Conservation (phyloP, 2,888 invertebrate species). For the Noctua comes region DNA sequence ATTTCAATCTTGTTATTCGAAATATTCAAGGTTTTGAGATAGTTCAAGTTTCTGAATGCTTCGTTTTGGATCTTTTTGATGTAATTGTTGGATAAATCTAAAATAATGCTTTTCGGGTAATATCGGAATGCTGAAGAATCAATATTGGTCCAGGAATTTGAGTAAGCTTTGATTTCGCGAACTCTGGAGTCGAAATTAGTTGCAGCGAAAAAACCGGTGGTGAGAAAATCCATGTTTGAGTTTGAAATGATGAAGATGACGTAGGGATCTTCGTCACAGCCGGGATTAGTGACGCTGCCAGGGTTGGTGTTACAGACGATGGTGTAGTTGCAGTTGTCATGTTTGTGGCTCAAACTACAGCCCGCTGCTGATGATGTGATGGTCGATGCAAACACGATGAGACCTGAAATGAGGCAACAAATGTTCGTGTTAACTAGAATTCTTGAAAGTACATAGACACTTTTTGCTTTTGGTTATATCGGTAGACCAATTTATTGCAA, state of each 20-base stretch:
- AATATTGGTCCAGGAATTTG: conserved; percentile 76
- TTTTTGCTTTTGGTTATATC: too few relatives aligned
- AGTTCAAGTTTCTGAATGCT: conserved; percentile 73
- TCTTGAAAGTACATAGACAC: neutral
- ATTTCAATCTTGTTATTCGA: conserved; percentile 77
- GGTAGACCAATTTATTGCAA: too few relatives aligned
- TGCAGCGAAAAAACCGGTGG: conserved; percentile 77
- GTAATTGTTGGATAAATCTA: conserved; percentile 77
- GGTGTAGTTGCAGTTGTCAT: conserved; percentile 73
- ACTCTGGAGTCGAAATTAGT: conserved; percentile 85
- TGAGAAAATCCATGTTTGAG: conserved; percentile 68
- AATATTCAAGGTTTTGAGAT: conserved; percentile 75
- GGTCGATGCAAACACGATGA: conserved; percentile 54
- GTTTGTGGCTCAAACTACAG: conserved; percentile 66
- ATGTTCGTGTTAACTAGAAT: neutral
- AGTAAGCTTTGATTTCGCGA: conserved; percentile 71
- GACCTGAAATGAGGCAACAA: conserved; percentile 62
- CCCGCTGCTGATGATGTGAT: conserved; percentile 59
- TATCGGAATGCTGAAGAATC: conserved; percentile 75
- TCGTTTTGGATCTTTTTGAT: conserved; percentile 74
- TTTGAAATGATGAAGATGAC: conserved; percentile 76
- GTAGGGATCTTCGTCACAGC: conserved; percentile 71
- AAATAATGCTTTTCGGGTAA: conserved; percentile 70
- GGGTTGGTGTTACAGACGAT: conserved; percentile 74
- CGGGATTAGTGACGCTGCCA: conserved; percentile 69